Conservation (phyloP, 2,888 invertebrate species). For the Macaria liturata region DNA sequence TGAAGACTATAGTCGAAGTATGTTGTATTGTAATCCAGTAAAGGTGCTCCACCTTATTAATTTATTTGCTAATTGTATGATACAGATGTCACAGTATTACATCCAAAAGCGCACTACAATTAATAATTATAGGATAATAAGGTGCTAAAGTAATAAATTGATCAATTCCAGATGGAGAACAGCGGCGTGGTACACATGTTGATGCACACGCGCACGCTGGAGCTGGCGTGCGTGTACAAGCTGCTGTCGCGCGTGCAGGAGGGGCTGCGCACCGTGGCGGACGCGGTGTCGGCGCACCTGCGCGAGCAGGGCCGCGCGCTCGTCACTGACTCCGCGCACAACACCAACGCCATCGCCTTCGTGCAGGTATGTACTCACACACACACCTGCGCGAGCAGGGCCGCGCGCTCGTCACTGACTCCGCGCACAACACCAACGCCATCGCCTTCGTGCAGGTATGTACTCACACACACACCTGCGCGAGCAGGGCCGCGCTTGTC, state of each 20-base stretch:
- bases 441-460: constrained; percentile 95
- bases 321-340: constrained; percentile 95
- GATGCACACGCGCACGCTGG: constrained; percentile 97
- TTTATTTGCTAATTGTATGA: too few relatives aligned
- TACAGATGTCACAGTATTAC: too few relatives aligned
- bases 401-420: constrained; percentile 96
- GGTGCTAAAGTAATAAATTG: too few relatives aligned
- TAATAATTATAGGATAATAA: too few relatives aligned
- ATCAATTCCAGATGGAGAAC: constrained; percentile 94
- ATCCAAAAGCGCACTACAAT: too few relatives aligned
- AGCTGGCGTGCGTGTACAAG: constrained; percentile 99
- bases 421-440: constrained; percentile 94
- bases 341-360: constrained; percentile 95
- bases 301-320: constrained; percentile 97
- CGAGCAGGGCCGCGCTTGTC: constrained; percentile 98
- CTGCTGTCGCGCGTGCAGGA: constrained; percentile 95
- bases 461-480: constrained; percentile 87
- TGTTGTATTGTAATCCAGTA: neutral
- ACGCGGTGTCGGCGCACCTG: constrained; percentile 97
- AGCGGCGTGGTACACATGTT: constrained; percentile 99
- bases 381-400: constrained; percentile 96
- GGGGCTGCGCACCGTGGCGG: constrained; percentile 97
- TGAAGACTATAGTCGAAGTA: constrained; percentile 89
- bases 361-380: constrained; percentile 86
- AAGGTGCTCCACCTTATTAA: neutral